A percentile compares a stretch with the other conserved stretches of the same genome.
Conservation (phyloP, 2,113 vertebrate genomes). For the Podarcis muralis region DNA sequence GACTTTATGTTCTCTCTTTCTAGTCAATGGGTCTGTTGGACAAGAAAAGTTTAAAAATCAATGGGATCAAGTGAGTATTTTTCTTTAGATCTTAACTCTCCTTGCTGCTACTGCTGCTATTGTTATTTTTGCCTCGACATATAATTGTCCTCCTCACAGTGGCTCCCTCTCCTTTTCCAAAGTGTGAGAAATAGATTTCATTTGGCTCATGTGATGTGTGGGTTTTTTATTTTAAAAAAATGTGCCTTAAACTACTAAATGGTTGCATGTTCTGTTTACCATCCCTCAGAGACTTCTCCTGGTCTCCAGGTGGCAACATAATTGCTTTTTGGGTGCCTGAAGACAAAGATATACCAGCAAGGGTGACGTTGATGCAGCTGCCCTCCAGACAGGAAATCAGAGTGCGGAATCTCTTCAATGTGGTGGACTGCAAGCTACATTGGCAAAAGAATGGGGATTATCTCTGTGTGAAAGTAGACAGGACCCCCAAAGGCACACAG, state of each 20-base stretch:
- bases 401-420: constrained; percentile 96
- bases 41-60: constrained; percentile 98
- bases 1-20: constrained; percentile 14
- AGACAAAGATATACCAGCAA: constrained; percentile 97
- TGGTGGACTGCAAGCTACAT: constrained; percentile 96
- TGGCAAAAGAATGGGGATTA: constrained; percentile 99
- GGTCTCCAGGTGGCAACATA: constrained; percentile 98
- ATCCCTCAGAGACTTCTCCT: constrained; percentile 91
- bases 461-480: constrained; percentile 96
- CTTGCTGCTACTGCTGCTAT: no score
- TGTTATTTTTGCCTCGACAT: background rate
- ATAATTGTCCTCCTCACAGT: background rate
- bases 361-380: constrained; percentile 97
- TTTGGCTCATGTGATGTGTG: background rate
- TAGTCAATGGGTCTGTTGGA: constrained; percentile 98
- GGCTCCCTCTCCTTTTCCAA: background rate
- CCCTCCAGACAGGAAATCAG: constrained; percentile 94
- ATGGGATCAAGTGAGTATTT: constrained; percentile 90
- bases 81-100: background rate
- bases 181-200: background rate
- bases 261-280: background rate
- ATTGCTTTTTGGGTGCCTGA: constrained; percentile 99
- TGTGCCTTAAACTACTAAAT: background rate
- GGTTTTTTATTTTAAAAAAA: background rate
- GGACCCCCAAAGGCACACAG: constrained; percentile 96